Evolutionary conservation across 35 echinoderm and acorn worm species (phyloP).

Genomic region (Heliocidaris tuberculata): DNA sequence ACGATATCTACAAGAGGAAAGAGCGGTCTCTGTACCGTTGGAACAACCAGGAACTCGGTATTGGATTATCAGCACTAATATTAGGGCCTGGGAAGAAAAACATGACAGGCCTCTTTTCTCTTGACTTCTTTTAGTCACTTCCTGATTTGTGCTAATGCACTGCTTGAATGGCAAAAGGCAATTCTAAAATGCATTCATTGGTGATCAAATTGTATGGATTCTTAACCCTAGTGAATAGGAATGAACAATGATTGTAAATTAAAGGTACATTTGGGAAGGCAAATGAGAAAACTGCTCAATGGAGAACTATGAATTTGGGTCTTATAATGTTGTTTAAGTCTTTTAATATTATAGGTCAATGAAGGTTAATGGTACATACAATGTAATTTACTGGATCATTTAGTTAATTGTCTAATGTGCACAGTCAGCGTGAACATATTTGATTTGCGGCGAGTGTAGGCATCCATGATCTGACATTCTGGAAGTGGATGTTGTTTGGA

Average conservation of each 20-base stretch:
- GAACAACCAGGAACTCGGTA: constrained; percentile 15
- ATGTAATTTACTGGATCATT: not conserved
- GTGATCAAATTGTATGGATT: not conserved
- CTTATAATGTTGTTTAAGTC: not conserved
- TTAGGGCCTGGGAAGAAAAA: not conserved
- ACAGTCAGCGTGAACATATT: not conserved
- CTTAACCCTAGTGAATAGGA: too few relatives aligned
- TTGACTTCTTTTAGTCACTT: not conserved
- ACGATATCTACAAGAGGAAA: not conserved
- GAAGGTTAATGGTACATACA: not conserved
- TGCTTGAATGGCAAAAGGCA: not conserved
- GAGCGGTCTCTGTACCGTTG: not conserved
- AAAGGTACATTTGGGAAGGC: too few relatives aligned
- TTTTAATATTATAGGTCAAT: not conserved
- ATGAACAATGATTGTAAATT: too few relatives aligned
- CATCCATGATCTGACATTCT: not conserved
- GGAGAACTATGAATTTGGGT: not conserved
- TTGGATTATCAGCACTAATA: not conserved
- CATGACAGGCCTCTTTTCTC: not conserved
- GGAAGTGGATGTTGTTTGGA: not conserved
- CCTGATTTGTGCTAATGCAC: not conserved
- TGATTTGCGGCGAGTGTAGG: not conserved
- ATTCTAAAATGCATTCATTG: not conserved
- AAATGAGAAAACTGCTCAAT: not conserved
- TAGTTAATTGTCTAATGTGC: not conserved